Evolutionary conservation across 2,113 vertebrate genomes (phyloP).

Genomic region (Rhinoptilus africanus): DNA sequence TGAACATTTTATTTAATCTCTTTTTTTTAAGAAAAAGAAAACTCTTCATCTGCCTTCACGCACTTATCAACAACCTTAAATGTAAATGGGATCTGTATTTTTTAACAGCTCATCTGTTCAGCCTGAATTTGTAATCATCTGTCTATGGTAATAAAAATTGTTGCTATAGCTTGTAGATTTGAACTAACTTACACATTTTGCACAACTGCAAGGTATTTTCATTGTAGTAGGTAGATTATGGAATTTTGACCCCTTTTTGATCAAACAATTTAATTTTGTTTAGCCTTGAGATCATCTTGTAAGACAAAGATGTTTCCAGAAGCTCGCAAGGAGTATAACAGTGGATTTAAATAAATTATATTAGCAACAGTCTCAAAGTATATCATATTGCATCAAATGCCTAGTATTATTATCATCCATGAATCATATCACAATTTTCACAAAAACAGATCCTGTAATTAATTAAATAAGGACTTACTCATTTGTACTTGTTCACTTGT

Average conservation of each 20-base stretch:
- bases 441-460: not conserved
- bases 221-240: not conserved
- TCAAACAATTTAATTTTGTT: not conserved
- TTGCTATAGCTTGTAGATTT: not conserved
- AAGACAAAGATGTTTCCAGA: not conserved
- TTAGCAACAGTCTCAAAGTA: not conserved
- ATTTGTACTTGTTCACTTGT: not conserved
- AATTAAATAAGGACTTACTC: not conserved
- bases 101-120: conserved; percentile 15
- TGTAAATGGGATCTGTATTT: conserved; percentile 8
- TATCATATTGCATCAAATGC: not conserved
- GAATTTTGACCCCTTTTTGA: not conserved
- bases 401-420: not conserved
- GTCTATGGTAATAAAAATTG: not conserved
- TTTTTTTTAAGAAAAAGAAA: not conserved
- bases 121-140: not conserved
- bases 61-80: not conserved
- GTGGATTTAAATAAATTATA: not conserved
- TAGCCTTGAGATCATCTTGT: not conserved
- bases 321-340: not conserved
- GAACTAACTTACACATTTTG: not conserved
- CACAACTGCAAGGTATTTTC: not conserved
- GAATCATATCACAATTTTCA: not conserved
- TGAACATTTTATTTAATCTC: not conserved
- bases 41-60: not conserved